Evolutionary conservation across 1,140 invertebrate genomes (phyloP).

Genomic region (Platorchestia sp.): DNA sequence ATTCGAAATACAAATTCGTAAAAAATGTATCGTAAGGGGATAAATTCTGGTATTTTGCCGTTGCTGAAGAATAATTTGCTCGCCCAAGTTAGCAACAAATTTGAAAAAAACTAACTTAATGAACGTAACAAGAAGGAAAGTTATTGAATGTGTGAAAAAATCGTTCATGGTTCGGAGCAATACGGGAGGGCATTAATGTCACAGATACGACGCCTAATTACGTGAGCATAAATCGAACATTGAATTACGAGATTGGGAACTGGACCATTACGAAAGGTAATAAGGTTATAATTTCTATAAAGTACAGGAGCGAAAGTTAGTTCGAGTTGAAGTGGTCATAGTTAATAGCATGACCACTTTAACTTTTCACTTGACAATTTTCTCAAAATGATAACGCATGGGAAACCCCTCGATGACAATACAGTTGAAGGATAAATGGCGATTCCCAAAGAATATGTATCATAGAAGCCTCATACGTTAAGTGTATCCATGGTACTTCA

Average conservation of each 20-base stretch:
- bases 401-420: neutral
- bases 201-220: neutral
- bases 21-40: neutral
- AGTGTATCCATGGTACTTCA: neutral
- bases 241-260: neutral
- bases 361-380: too few species aligned
- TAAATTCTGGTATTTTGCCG: neutral
- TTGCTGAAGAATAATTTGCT: neutral
- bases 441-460: neutral
- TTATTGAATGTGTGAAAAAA: neutral
- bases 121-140: neutral
- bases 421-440: neutral
- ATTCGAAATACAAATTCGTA: neutral
- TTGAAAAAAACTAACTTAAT: neutral
- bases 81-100: neutral
- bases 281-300: too few species aligned
- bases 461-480: neutral
- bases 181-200: neutral
- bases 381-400: too few species aligned
- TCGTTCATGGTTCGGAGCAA: neutral
- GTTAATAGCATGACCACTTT: too few species aligned
- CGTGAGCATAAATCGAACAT: neutral
- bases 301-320: too few species aligned
- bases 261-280: too few species aligned
- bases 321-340: too few species aligned